phyloP scores from a whole-genome alignment of 2,113 vertebrate genomes.

The Synchiropus splendidus region DNA sequence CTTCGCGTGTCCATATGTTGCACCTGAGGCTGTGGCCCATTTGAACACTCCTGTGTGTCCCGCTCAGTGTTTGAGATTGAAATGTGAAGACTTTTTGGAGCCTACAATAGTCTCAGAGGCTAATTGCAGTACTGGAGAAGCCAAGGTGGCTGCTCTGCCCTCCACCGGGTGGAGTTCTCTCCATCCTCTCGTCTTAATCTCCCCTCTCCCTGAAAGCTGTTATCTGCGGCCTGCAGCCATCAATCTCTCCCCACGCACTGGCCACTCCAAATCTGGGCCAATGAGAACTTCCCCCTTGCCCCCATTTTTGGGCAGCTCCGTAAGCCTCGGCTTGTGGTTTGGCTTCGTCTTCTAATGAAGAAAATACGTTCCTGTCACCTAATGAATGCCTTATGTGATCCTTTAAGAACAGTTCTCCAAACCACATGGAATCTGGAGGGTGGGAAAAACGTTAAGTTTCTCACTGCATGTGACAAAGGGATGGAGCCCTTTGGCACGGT shows the following conservation, averaged over 20 bases:
- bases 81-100: conserved; percentile 21
- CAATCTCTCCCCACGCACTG: conserved; percentile 48
- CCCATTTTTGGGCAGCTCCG: too few relatives aligned
- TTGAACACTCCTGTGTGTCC: conserved; percentile 9
- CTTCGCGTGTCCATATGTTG: conserved; percentile 30
- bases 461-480: too few relatives aligned
- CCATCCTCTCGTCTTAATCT: conserved; percentile 41
- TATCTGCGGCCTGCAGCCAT: conserved; percentile 49
- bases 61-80: conserved; percentile 15
- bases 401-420: too few relatives aligned
- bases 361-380: too few relatives aligned
- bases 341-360: too few relatives aligned
- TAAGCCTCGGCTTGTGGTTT: too few relatives aligned
- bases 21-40: neutral
- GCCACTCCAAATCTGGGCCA: conserved; percentile 53
- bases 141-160: conserved; percentile 25
- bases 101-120: conserved; percentile 39
- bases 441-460: too few relatives aligned
- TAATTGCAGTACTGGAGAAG: conserved; percentile 38
- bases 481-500: too few relatives aligned
- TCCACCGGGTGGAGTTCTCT: conserved; percentile 29
- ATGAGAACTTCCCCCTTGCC: conserved; percentile 19
- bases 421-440: too few relatives aligned
- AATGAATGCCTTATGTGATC: too few relatives aligned
- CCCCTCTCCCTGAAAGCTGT: conserved; percentile 38